A percentile compares a stretch with the other conserved stretches of the same genome.
phyloP scores from a whole-genome alignment of 1,140 invertebrate species.

The Alviniconcha marisindica region DNA sequence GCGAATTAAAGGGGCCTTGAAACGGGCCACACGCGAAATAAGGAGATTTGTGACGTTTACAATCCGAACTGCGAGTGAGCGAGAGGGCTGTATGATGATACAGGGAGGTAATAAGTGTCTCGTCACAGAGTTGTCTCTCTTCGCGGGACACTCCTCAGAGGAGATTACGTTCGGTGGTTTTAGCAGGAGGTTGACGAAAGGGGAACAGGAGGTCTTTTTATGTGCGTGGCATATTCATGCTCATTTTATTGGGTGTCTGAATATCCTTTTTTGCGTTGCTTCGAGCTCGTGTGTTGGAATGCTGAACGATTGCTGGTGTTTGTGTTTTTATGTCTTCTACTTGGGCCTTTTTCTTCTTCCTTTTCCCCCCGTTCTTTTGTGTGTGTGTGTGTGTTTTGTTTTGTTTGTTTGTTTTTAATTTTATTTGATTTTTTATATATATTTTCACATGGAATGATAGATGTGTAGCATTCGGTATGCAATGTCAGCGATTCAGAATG shows the following conservation, averaged over 20 bases:
- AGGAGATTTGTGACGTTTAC: constrained; percentile 16
- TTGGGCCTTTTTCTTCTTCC: no score
- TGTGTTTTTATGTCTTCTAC: constrained; percentile 23
- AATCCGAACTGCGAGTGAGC: background rate
- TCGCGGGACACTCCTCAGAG: background rate
- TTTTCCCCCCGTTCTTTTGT: no score
- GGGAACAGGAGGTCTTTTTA: background rate
- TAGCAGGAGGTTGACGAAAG: background rate
- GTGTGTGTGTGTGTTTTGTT: no score
- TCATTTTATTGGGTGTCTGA: constrained; percentile 7
- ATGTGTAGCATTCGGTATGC: no score
- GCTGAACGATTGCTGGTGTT: background rate
- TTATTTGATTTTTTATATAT: no score
- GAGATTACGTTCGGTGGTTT: background rate
- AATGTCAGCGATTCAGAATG: no score
- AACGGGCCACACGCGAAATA: constrained; percentile 30
- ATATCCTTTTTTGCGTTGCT: constrained; percentile 3
- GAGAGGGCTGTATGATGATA: constrained; percentile 36
- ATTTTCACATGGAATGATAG: no score
- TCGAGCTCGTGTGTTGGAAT: no score
- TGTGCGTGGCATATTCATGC: background rate
- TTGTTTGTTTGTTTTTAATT: no score
- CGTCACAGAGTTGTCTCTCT: constrained; percentile 14
- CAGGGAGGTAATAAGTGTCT: constrained; percentile 40
- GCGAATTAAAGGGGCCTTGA: background rate